A percentile compares a stretch with the other conserved stretches of the same genome.
phyloP scores from a whole-genome alignment of 2,113 vertebrate genomes.

The Triplophysa siluroides region DNA sequence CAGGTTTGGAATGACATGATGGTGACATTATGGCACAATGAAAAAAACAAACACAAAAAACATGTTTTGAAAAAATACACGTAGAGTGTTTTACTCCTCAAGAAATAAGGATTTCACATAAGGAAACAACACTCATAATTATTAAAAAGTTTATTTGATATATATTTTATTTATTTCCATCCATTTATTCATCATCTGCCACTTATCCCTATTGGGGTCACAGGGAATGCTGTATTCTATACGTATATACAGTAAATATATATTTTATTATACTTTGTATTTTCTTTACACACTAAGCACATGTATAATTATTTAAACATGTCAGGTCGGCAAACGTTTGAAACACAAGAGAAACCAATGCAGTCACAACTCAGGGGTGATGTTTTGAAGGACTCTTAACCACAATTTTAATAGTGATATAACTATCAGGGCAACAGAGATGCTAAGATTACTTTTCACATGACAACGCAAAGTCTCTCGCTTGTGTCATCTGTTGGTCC shows the following conservation, averaged over 20 bases:
- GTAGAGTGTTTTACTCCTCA: not conserved
- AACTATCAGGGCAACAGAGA: not conserved
- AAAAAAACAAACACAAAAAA: too few species aligned
- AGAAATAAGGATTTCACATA: not conserved
- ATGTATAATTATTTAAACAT: conserved; percentile 1
- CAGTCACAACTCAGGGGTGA: conserved; percentile 15
- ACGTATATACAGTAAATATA: conserved; percentile 45
- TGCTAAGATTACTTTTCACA: not conserved
- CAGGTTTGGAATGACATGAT: too few species aligned
- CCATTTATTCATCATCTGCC: conserved; percentile 53
- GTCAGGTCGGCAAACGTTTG: not conserved
- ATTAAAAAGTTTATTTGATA: conserved; percentile 22
- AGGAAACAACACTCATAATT: not conserved
- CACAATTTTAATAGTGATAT: conserved; percentile 19
- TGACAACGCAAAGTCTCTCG: conserved; percentile 20
- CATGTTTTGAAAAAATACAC: too few species aligned
- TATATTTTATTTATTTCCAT: conserved; percentile 51
- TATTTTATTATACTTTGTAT: conserved; percentile 6
- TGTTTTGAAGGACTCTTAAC: not conserved
- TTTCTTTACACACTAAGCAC: not conserved
- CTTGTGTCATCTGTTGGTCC: not conserved
- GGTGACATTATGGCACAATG: too few species aligned
- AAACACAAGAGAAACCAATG: not conserved
- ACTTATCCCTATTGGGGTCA: too few species aligned
- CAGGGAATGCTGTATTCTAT: too few species aligned